Conservation (phyloP, 2,113 vertebrate genomes). For the Bujurquina vittata region DNA sequence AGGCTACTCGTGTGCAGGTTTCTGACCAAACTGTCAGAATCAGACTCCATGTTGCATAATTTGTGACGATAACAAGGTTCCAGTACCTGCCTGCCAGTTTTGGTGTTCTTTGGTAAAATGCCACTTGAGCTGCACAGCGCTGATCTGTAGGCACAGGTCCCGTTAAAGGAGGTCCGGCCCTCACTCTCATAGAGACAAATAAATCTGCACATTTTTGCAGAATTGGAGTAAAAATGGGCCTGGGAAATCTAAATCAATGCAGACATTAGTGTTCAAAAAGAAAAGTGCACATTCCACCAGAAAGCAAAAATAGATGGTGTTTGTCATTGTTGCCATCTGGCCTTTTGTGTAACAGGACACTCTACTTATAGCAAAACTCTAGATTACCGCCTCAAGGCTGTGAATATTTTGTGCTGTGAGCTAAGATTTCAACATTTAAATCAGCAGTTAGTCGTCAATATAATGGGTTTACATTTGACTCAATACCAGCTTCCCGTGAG, state of each 20-base stretch:
- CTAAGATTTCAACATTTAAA: neutral
- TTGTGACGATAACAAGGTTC: neutral
- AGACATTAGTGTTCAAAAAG: neutral
- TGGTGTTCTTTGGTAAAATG: too few species aligned
- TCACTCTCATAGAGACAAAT: neutral
- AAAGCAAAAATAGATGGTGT: neutral
- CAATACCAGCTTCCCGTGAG: neutral
- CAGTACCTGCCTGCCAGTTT: neutral
- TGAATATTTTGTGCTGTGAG: neutral
- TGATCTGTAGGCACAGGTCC: too few species aligned
- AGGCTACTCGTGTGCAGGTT: too few species aligned
- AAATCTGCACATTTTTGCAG: neutral
- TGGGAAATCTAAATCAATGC: neutral
- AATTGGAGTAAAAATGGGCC: neutral
- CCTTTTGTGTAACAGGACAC: neutral
- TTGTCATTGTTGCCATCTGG: neutral
- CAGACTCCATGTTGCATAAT: neutral
- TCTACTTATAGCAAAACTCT: neutral
- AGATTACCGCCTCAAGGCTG: neutral
- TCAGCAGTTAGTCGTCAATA: neutral
- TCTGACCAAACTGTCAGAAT: too few species aligned
- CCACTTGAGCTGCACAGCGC: too few species aligned
- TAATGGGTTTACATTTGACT: neutral
- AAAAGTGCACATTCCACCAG: neutral
- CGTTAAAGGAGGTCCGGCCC: neutral